phyloP scores from a whole-genome alignment of 2,888 invertebrate species.

The Erebia aethiops region DNA sequence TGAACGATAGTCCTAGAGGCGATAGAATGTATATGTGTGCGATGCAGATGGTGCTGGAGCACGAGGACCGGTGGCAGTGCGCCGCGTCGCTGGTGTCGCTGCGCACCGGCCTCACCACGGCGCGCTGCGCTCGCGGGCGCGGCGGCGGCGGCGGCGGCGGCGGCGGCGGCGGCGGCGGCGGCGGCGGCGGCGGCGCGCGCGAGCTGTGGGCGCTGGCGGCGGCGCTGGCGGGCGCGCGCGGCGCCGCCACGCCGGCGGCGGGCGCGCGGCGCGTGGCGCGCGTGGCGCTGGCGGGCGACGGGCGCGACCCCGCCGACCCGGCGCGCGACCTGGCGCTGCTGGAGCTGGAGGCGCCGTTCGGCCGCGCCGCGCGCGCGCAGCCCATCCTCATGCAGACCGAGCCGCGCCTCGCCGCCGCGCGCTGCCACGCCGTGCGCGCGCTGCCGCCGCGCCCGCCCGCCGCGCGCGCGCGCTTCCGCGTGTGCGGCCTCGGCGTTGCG shows the following conservation, averaged over 20 bases:
- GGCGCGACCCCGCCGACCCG: slow-evolving; percentile 41
- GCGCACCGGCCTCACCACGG: slow-evolving; percentile 58
- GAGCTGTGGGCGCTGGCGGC: slow-evolving; percentile 50
- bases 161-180: slow-evolving; percentile 39
- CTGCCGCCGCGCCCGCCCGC: slow-evolving; percentile 37
- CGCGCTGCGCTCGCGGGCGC: slow-evolving; percentile 49
- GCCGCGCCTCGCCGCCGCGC: slow-evolving; percentile 47
- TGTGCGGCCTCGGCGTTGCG: slow-evolving; percentile 31
- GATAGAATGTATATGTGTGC: background rate
- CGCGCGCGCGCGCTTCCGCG: slow-evolving; percentile 43
- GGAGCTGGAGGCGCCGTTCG: slow-evolving; percentile 62
- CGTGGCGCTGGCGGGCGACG: slow-evolving; percentile 44
- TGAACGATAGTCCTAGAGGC: too few relatives aligned
- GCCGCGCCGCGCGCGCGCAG: slow-evolving; percentile 48
- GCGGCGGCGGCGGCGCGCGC: slow-evolving; percentile 33
- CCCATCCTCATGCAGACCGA: slow-evolving; percentile 61
- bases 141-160: slow-evolving; percentile 23
- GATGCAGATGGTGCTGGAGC: slow-evolving; percentile 55
- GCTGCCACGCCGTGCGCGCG: slow-evolving; percentile 58
- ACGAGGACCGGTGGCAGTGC: slow-evolving; percentile 47
- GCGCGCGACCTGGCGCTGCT: slow-evolving; percentile 58
- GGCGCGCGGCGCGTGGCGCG: slow-evolving; percentile 44
- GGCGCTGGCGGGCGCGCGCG: slow-evolving; percentile 39
- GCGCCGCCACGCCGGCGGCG: slow-evolving; percentile 40
- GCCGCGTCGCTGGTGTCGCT: slow-evolving; percentile 53